Evolutionary conservation across 2,113 vertebrate species (phyloP), one percentile per base, ranked within the genome.

Genomic region (Corythornis cristatus): DNA sequence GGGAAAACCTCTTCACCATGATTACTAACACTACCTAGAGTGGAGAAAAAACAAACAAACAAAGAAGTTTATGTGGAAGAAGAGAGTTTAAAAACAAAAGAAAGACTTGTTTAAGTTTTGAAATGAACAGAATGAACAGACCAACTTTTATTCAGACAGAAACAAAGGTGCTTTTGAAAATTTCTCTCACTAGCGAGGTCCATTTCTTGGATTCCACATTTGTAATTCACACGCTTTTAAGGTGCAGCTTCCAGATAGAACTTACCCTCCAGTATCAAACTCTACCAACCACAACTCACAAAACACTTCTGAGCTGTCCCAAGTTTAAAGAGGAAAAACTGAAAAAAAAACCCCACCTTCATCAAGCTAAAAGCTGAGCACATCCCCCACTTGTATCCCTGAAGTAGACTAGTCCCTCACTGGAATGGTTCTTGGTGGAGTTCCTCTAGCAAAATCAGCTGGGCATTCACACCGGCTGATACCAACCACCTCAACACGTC

Each of bases 91-190:
- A 73, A 81, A 90, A 37, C 37, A 89, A 68, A 70, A 60, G 31
- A 43, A 81, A 90, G 56, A 9, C 43, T 58, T 35, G 70, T 82
- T 82, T 74, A 71, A 76, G 28, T 61, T 88, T 68, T 9, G 9
- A 40, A 82, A 82, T 10, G 53, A 94, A 89, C 53, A 93, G 74
- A 77, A 79, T 10, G 57, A 94, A 90, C 53, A 93, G 74, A 77
- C 45, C 21, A 66, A 83, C 86, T 83, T 77, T 77, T 62, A 74
- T 74, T 92, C 80, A 65, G 31, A 31, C 40, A 20, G 29, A 95
- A 88, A 93, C 90, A 93, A 92, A 81, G 70, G 25, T 78, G 88
- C 90, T 77, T 92, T 91, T 96, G 68, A 95, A 75, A 56, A 22
- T 31, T 17, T 35, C 71, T 65, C 73, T 81, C 83, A 76, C 60